These are phyloP conservation scores for Ageneiosus marmoratus DNA, from an alignment of 2,113 vertebrate genomes.

Conservation along the genomic window DNA sequence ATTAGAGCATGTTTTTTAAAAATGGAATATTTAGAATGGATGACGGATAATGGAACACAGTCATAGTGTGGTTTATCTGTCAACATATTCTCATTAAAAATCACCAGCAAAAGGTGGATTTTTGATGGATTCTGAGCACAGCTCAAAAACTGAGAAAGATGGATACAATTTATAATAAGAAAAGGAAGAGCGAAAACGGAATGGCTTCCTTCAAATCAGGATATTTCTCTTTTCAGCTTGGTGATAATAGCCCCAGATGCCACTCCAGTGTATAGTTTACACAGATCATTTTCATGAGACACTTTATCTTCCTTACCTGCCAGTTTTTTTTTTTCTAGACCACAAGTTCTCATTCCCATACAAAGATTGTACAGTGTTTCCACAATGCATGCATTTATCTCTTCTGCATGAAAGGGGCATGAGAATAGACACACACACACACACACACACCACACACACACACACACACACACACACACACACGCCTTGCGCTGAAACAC, in stretches of 20 bases:
- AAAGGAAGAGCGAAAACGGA: background rate
- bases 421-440: constrained; percentile 43
- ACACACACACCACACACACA: constrained; percentile 29
- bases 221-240: constrained; percentile 27
- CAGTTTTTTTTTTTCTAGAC: constrained; percentile 17
- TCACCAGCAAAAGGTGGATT: background rate
- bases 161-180: background rate
- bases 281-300: constrained; percentile 24
- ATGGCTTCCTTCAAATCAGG: constrained; percentile 2
- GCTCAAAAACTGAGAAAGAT: background rate
- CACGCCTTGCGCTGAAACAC: constrained; percentile 27
- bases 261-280: constrained; percentile 30
- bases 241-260: constrained; percentile 36
- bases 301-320: constrained; percentile 45
- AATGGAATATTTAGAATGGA: background rate
- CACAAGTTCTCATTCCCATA: constrained; percentile 33
- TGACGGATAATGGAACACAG: background rate
- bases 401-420: constrained; percentile 41
- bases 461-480: constrained; percentile 27
- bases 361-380: constrained; percentile 44
- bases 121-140: background rate
- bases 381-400: constrained; percentile 57
- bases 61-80: background rate
- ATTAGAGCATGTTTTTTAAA: background rate
- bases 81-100: background rate